phyloP scores from a whole-genome alignment of 2,113 vertebrate genomes.

The Phoxinus phoxinus region DNA sequence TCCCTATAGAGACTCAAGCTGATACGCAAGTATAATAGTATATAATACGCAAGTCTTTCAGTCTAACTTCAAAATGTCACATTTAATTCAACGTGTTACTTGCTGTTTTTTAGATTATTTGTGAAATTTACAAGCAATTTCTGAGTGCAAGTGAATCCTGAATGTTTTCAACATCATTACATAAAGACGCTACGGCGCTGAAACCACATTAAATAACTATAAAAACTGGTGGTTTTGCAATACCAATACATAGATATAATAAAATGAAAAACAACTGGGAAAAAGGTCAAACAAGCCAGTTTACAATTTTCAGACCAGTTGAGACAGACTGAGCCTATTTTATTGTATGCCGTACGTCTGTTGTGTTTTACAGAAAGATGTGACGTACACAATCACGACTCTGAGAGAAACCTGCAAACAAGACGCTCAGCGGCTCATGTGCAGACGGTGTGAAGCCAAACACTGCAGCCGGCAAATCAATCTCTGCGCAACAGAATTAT shows the following conservation, averaged over 20 bases:
- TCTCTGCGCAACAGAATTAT: conserved; percentile 38
- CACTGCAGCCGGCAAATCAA: conserved; percentile 3
- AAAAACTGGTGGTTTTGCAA: neutral
- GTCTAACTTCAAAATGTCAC: neutral
- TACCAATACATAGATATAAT: neutral
- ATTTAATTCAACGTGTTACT: neutral
- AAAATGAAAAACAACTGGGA: neutral
- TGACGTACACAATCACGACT: neutral
- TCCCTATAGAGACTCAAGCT: too few relatives aligned
- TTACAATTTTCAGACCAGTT: neutral
- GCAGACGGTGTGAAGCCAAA: neutral
- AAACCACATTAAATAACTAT: neutral
- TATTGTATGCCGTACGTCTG: neutral
- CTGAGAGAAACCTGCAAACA: neutral
- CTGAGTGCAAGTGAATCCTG: neutral
- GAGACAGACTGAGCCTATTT: neutral
- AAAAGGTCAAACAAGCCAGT: neutral
- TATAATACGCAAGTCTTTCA: neutral
- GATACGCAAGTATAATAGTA: too few relatives aligned
- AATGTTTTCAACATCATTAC: neutral
- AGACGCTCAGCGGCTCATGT: neutral
- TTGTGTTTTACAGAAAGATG: neutral
- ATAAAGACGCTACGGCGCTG: neutral
- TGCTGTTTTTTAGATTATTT: neutral
- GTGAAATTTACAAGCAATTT: neutral